Percentiles rank a stretch among this genome's conserved stretches.
Evolutionary conservation across 2,888 invertebrate genomes (phyloP).

Genomic region (Pinctada fucata): DNA sequence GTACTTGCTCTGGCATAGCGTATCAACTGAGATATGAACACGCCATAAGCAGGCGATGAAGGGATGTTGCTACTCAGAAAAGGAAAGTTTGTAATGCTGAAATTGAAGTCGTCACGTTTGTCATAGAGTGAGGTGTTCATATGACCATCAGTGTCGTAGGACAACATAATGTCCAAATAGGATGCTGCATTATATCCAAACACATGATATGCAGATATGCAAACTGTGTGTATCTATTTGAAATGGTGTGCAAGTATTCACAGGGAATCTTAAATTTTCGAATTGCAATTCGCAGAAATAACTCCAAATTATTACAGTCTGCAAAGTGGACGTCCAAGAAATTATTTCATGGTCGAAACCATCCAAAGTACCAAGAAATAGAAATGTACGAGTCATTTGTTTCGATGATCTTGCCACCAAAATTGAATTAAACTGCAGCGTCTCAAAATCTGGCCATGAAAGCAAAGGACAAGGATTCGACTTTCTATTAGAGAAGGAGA

Average conservation of each 20-base stretch:
- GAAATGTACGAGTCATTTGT: conserved; percentile 32
- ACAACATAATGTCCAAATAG: too few species aligned
- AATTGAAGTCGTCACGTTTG: too few species aligned
- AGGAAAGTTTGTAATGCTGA: too few species aligned
- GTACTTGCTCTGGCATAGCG: too few species aligned
- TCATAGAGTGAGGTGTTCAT: too few species aligned
- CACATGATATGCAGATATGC: not conserved
- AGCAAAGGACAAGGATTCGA: conserved; percentile 34
- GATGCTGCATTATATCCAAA: too few species aligned
- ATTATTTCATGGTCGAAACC: conserved; percentile 34
- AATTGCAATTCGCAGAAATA: conserved; percentile 27
- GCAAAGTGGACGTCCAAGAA: conserved; percentile 35
- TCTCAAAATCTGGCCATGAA: conserved; percentile 25
- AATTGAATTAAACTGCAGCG: not conserved
- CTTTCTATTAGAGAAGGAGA: conserved; percentile 33
- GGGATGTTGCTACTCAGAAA: too few species aligned
- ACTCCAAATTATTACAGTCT: conserved; percentile 6
- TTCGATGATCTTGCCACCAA: conserved; percentile 13
- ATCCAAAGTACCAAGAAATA: conserved; percentile 35
- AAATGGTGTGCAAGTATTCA: conserved; percentile 20
- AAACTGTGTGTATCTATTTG: conserved; percentile 24
- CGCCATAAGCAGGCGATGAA: too few species aligned
- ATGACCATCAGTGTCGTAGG: too few species aligned
- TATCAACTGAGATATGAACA: too few species aligned
- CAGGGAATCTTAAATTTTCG: conserved; percentile 32